phyloP scores from a whole-genome alignment of 2,797 vertebrate genomes.

The Microctenopoma steveboyesi region DNA sequence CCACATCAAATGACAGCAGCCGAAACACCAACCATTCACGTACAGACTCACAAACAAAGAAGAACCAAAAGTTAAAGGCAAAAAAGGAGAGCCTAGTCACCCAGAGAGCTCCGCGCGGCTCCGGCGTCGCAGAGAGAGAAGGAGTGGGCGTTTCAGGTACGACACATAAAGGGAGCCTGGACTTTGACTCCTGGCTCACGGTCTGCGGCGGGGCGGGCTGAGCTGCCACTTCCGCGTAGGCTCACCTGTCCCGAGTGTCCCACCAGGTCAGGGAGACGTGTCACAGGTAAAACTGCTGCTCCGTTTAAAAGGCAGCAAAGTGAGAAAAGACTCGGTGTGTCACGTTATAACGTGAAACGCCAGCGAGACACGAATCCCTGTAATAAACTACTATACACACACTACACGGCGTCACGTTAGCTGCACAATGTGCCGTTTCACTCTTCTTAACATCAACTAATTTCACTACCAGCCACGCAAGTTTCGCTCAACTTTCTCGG shows the following conservation, averaged over 20 bases:
- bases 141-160: constrained; percentile 46
- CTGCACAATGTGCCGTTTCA: rapidly evolving
- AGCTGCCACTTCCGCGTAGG: constrained; percentile 64
- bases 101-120: constrained; percentile 16
- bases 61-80: neutral
- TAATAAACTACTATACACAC: neutral
- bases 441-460: rapidly evolving
- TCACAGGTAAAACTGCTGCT: rapidly evolving
- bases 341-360: neutral
- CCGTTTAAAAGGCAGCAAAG: neutral
- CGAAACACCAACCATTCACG: neutral
- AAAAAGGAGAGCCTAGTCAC: constrained; percentile 4
- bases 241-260: constrained; percentile 45
- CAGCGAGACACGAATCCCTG: neutral
- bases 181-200: constrained; percentile 67
- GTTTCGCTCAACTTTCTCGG: constrained; percentile 11
- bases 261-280: neutral
- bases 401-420: rapidly evolving
- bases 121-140: constrained; percentile 4
- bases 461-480: rapidly evolving
- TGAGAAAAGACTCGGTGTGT: neutral
- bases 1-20: constrained; percentile 60
- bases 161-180: constrained; percentile 40
- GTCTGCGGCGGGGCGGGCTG: constrained; percentile 3
- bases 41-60: too few species aligned